phyloP scores from a whole-genome alignment of 2,797 vertebrate species.

The Babyrousa celebensis region DNA sequence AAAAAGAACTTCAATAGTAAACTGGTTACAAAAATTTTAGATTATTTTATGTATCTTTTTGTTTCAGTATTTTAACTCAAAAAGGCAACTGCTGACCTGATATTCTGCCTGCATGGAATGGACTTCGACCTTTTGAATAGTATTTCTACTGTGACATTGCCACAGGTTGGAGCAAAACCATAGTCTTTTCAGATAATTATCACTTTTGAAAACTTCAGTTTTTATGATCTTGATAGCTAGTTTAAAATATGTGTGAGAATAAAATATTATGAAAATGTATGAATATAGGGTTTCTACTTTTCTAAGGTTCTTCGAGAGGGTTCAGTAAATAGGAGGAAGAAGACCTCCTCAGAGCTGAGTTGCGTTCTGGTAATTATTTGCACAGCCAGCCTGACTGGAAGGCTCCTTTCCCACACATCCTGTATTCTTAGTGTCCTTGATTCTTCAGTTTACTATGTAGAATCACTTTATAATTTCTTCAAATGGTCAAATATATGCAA shows the following conservation, averaged over 20 bases:
- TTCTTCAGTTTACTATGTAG: neutral
- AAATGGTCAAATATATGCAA: neutral
- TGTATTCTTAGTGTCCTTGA: neutral
- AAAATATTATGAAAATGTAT: neutral
- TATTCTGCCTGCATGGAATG: neutral
- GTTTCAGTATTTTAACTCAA: neutral
- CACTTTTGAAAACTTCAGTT: constrained; percentile 37
- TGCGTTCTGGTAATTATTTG: neutral
- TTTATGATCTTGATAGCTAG: constrained; percentile 19
- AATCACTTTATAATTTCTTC: constrained; percentile 21
- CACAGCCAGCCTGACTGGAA: neutral
- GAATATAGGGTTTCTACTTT: neutral
- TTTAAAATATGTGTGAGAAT: constrained; percentile 40
- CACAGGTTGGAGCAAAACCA: neutral
- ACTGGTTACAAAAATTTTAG: neutral
- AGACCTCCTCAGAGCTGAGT: neutral
- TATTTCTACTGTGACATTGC: neutral
- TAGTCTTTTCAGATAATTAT: neutral
- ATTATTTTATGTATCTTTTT: neutral
- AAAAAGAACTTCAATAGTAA: neutral
- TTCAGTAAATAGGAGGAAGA: neutral
- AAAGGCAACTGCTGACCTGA: neutral
- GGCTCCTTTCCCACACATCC: neutral
- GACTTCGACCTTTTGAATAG: neutral
- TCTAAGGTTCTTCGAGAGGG: constrained; percentile 10